Evolutionary conservation across 2,113 vertebrate genomes (phyloP).

Genomic region (Sarotherodon lohbergeri): DNA sequence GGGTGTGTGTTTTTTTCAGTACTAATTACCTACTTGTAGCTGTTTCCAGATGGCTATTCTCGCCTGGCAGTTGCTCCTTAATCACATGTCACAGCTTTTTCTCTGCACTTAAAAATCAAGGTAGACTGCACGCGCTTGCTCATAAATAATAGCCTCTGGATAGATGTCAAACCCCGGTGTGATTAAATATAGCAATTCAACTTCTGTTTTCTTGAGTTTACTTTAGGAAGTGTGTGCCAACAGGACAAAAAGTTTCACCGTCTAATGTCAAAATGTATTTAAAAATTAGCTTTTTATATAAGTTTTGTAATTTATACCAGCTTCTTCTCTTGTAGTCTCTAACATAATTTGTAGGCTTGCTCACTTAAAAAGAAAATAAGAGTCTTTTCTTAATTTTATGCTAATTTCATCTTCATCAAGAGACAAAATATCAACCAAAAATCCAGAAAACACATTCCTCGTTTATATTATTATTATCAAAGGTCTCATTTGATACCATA

Average conservation of each 20-base stretch:
- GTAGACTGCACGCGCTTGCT: background rate
- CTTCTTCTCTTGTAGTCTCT: background rate
- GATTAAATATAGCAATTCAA: background rate
- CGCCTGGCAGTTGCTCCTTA: background rate
- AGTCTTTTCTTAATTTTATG: background rate
- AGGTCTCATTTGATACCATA: background rate
- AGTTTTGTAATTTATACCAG: background rate
- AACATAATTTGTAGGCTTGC: background rate
- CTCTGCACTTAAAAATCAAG: background rate
- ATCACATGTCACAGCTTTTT: background rate
- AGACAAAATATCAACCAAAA: background rate
- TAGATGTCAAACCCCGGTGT: background rate
- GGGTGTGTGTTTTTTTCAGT: background rate
- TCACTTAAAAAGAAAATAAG: background rate
- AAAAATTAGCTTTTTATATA: background rate
- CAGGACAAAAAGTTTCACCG: background rate
- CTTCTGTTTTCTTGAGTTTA: background rate
- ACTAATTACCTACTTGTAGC: conserved; percentile 40
- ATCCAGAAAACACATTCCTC: background rate
- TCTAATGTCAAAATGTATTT: background rate
- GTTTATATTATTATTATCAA: background rate
- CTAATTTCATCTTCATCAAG: background rate
- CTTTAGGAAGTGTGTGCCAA: background rate
- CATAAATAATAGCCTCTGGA: background rate
- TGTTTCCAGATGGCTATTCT: conserved; percentile 18